Evolutionary conservation across 2,113 vertebrate genomes (phyloP), one percentile per base, ranked within the genome.

Genomic region (Ochotona curzoniae): DNA sequence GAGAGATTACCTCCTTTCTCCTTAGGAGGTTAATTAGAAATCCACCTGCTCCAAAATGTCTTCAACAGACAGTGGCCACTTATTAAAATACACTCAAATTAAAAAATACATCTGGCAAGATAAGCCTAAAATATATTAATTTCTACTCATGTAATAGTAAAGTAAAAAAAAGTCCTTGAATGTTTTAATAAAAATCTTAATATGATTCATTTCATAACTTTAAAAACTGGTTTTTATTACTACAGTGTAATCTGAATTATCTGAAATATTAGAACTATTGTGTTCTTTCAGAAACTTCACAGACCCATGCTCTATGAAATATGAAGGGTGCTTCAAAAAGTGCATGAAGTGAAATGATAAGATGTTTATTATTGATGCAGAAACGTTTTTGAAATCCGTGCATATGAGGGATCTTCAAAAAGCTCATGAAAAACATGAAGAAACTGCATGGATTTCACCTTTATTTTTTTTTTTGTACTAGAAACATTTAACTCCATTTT

Each of bases 101-200:
- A 89, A n/a, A 95, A 93, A 94, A 84, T 95, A 79, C 47, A 94
- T 78, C 84, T 87, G 93, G 12, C 89, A 87, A 94, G 57, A 87
- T 57, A 89, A 66, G 80, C 70, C 81, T 92, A 81, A 84, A 91
- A 91, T 89, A 84, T 70, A 78, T 69, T 90, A 87, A 94, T 96
- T 87, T 95, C 69, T 78, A 89, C 21, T 83, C 76, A 82, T 28
- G 2, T 88, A 74, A 74, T 81, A 80, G 81, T 60, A 5, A 89
- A 91, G 66, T 80, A 30, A 49, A 66, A 75, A 44, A 38, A 51
- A 75, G 75, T 73, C 8, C 67, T 76, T 93, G 66, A 44, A 63
- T 92, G 63, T 95, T 94, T 95, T 93, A 93, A 87, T 93, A 79
- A 90, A 92, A 88, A 93, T 90, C 57, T 91, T 93, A 49, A 85